phyloP scores from a whole-genome alignment of 2,113 vertebrate species.

The Otocyon megalotis region DNA sequence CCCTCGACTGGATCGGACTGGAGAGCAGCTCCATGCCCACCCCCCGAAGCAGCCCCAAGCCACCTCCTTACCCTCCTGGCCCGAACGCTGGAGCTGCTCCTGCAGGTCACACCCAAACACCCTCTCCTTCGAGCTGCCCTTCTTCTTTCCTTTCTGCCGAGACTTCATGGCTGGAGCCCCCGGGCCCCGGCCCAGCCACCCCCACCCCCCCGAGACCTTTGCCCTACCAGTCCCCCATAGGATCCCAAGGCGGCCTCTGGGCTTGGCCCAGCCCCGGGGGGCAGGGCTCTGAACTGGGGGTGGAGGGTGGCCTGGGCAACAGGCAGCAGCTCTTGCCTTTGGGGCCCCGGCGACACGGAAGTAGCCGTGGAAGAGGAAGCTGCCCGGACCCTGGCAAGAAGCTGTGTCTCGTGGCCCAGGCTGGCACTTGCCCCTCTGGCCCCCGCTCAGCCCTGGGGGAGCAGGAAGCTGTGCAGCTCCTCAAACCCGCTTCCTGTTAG shows the following conservation, averaged over 20 bases:
- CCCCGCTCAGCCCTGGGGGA: slow-evolving; percentile 39
- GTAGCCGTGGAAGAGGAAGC: slow-evolving; percentile 77
- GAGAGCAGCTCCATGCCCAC: background rate
- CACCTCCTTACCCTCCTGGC: slow-evolving; percentile 90
- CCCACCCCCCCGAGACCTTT: slow-evolving; percentile 52
- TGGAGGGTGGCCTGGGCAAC: slow-evolving; percentile 70
- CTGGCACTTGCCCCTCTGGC: slow-evolving; percentile 55
- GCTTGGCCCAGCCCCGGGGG: slow-evolving; percentile 65
- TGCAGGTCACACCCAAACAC: slow-evolving; percentile 95
- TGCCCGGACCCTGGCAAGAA: slow-evolving; percentile 64
- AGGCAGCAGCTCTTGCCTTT: slow-evolving; percentile 24
- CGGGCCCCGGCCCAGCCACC: slow-evolving; percentile 27
- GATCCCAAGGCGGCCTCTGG: slow-evolving; percentile 38
- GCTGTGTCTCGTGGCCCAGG: slow-evolving; percentile 75
- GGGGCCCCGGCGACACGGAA: slow-evolving; percentile 69
- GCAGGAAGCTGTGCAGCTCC: slow-evolving; percentile 77
- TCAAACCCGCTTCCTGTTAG: slow-evolving; percentile 85
- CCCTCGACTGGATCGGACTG: background rate
- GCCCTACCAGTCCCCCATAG: slow-evolving; percentile 67
- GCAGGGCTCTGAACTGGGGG: slow-evolving; percentile 63
- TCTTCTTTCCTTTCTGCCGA: slow-evolving; percentile 90
- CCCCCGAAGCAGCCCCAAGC: background rate
- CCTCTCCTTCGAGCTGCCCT: slow-evolving; percentile 90
- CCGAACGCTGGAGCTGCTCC: slow-evolving; percentile 90
- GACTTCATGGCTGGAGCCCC: slow-evolving; percentile 90